phyloP scores from a whole-genome alignment of 2,888 invertebrate species.

The Epirrita christyi region DNA sequence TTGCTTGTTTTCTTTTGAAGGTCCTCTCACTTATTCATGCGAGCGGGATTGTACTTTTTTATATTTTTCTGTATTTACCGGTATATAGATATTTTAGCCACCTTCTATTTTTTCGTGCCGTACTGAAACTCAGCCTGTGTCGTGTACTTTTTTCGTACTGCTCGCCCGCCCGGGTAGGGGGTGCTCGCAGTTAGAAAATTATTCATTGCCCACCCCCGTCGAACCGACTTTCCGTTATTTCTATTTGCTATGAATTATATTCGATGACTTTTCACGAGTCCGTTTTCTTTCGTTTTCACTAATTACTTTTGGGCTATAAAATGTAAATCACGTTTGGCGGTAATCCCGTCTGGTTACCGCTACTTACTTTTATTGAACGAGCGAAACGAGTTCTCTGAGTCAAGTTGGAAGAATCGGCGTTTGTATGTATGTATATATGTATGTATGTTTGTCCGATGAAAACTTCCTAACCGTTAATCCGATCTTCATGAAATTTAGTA shows the following conservation, averaged over 20 bases:
- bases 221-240: conserved; percentile 83
- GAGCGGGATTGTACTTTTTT: conserved; percentile 80
- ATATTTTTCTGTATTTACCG: conserved; percentile 69
- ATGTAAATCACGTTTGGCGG: conserved; percentile 63
- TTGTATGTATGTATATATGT: no score
- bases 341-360: conserved; percentile 16
- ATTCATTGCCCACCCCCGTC: conserved; percentile 84
- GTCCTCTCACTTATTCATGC: conserved; percentile 83
- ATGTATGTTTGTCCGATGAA: no score
- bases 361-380: no score
- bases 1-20: conserved; percentile 77
- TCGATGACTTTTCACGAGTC: conserved; percentile 80
- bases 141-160: conserved; percentile 81
- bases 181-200: conserved; percentile 83
- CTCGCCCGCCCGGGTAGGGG: conserved; percentile 67
- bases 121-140: conserved; percentile 80
- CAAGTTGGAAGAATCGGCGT: no score
- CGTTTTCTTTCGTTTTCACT: conserved; percentile 79
- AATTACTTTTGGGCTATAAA: conserved; percentile 79
- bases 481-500: no score
- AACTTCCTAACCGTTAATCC: no score
- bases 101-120: conserved; percentile 81
- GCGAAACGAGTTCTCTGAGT: no score
- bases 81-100: conserved; percentile 82
- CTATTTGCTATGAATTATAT: conserved; percentile 84